A percentile compares a stretch with the other conserved stretches of the same genome.
These are phyloP conservation scores for Hippocampus abdominalis DNA, from an alignment of 2,113 vertebrate species.

Conservation along the genomic window DNA sequence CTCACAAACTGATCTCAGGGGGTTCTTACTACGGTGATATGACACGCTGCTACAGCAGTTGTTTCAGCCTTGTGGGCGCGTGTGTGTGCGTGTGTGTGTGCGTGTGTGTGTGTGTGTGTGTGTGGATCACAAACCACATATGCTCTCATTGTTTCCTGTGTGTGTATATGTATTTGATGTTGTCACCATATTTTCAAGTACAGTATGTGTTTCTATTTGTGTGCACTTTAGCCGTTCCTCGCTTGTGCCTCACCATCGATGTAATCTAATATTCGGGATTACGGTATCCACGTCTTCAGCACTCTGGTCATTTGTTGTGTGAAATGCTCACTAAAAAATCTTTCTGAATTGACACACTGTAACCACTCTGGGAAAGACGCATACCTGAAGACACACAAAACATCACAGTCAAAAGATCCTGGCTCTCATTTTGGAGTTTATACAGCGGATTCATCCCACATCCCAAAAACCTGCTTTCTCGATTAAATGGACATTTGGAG, in stretches of 20 bases:
- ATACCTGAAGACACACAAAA: neutral
- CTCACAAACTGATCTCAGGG: slow-evolving; percentile 43
- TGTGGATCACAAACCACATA: slow-evolving; percentile 19
- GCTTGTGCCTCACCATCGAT: slow-evolving; percentile 50
- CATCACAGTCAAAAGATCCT: neutral
- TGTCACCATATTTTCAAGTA: neutral
- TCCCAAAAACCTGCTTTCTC: too few species aligned
- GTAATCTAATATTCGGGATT: slow-evolving; percentile 63
- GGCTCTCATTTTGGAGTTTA: too few species aligned
- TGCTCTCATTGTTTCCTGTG: slow-evolving; percentile 19
- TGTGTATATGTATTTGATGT: slow-evolving; percentile 3
- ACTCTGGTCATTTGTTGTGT: slow-evolving; percentile 43
- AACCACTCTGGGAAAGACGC: neutral
- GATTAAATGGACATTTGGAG: too few species aligned
- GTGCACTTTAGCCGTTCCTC: slow-evolving; percentile 12
- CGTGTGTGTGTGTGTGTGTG: slow-evolving; percentile 13
- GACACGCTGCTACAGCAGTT: slow-evolving; percentile 34
- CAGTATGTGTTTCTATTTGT: slow-evolving; percentile 13
- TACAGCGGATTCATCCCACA: too few species aligned
- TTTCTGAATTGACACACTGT: neutral
- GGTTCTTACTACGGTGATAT: slow-evolving; percentile 45
- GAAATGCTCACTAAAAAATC: slow-evolving; percentile 12
- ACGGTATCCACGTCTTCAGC: slow-evolving; percentile 39
- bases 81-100: slow-evolving; percentile 15
- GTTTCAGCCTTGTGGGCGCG: slow-evolving; percentile 17